phyloP scores from a whole-genome alignment of 2,113 vertebrate genomes.

The Collichthys lucidus region DNA sequence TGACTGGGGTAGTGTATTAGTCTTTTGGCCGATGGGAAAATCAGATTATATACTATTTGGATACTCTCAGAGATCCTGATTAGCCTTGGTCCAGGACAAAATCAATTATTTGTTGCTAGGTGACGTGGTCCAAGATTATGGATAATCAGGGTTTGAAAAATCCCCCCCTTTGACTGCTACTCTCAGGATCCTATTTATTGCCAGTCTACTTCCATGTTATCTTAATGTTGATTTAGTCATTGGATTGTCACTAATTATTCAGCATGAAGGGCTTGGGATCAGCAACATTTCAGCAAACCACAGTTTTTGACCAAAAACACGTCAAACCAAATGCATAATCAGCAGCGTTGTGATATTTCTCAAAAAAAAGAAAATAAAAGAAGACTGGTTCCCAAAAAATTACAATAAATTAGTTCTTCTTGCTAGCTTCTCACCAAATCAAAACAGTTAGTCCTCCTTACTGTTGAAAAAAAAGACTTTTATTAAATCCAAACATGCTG shows the following conservation, averaged over 20 bases:
- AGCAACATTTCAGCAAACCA: constrained; percentile 63
- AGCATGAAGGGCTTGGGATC: constrained; percentile 74
- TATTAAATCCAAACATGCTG: constrained; percentile 22
- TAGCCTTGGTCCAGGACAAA: constrained; percentile 80
- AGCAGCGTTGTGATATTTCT: constrained; percentile 42
- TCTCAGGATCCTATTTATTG: constrained; percentile 88
- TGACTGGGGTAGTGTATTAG: constrained; percentile 62
- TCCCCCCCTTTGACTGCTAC: constrained; percentile 75
- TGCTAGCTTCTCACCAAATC: constrained; percentile 65
- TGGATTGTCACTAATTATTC: constrained; percentile 68
- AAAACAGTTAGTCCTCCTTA: constrained; percentile 36
- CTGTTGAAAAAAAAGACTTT: background rate
- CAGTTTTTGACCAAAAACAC: constrained; percentile 80
- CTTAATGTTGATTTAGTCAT: constrained; percentile 69
- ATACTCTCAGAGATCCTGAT: constrained; percentile 76
- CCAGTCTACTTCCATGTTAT: constrained; percentile 75
- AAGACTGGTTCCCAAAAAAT: constrained; percentile 39
- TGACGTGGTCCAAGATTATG: constrained; percentile 80
- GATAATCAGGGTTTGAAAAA: constrained; percentile 82
- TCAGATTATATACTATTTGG: constrained; percentile 69
- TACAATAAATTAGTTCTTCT: constrained; percentile 13
- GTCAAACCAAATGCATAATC: constrained; percentile 69
- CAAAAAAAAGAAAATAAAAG: constrained; percentile 8
- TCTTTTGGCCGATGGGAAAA: constrained; percentile 75
- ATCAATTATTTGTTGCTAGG: constrained; percentile 77